phyloP scores from a whole-genome alignment of 2,797 vertebrate genomes.

The Cygnus olor region DNA sequence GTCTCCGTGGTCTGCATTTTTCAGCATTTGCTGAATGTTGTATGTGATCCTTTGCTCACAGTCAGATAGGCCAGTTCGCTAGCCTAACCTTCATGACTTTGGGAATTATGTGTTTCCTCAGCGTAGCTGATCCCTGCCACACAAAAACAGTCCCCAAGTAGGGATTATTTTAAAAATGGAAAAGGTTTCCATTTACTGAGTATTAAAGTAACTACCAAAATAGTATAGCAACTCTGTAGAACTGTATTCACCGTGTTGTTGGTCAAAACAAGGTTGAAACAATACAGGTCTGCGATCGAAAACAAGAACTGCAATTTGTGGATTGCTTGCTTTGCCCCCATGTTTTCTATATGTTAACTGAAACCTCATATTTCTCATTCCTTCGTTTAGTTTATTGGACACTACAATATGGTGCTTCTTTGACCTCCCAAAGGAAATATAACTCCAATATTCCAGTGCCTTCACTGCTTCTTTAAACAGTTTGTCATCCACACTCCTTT shows the following conservation, averaged over 20 bases:
- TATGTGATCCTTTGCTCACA: not conserved
- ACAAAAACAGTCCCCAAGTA: not conserved
- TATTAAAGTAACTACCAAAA: not conserved
- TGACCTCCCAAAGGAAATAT: constrained; percentile 51
- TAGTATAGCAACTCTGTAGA: not conserved
- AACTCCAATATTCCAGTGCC: not conserved
- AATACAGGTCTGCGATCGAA: not conserved
- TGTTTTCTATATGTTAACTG: not conserved
- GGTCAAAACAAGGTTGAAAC: not conserved
- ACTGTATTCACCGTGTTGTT: not conserved
- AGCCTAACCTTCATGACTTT: not conserved
- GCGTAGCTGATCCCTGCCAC: not conserved
- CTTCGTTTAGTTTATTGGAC: not conserved
- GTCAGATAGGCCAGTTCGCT: not conserved
- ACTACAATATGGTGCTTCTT: constrained; percentile 1
- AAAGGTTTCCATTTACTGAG: not conserved
- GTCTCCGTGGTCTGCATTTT: not conserved
- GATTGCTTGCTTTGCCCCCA: not conserved
- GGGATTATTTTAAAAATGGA: not conserved
- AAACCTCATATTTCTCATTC: not conserved
- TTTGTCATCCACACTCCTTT: constrained; percentile 39
- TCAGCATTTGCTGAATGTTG: not conserved
- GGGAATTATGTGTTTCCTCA: not conserved
- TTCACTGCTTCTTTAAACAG: constrained; percentile 51
- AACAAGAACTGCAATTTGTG: not conserved